Evolutionary conservation across 2,797 vertebrate species (phyloP).

Genomic region (Limosa lapponica): DNA sequence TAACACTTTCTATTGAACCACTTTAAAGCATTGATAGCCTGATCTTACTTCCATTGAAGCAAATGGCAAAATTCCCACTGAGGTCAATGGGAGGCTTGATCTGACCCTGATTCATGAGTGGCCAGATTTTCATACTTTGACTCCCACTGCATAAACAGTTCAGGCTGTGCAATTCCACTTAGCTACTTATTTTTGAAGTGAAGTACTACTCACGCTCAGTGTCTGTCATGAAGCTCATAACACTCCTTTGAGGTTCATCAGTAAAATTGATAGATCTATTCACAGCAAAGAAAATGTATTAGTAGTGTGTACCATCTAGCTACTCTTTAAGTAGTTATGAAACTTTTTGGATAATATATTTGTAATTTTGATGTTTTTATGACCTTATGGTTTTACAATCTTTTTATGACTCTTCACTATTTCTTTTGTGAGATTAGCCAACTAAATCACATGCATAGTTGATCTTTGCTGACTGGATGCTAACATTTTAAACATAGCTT

Average conservation of each 20-base stretch:
- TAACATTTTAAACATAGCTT: not conserved
- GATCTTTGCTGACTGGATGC: not conserved
- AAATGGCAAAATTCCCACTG: slow-evolving; percentile 23
- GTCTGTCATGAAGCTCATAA: not conserved
- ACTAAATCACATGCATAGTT: not conserved
- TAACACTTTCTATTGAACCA: not conserved
- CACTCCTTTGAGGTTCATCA: not conserved
- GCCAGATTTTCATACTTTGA: not conserved
- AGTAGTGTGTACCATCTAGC: not conserved
- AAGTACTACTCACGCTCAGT: not conserved
- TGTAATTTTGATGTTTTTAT: not conserved
- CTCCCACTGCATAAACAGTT: not conserved
- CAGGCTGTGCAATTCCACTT: not conserved
- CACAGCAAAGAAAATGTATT: not conserved
- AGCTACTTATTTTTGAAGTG: not conserved
- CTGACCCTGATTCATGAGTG: slow-evolving; percentile 15
- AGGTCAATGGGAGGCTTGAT: not conserved
- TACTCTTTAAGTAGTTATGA: not conserved
- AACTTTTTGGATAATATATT: not conserved
- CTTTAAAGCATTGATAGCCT: not conserved
- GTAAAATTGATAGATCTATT: not conserved
- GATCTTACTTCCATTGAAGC: not conserved
- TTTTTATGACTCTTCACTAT: not conserved
- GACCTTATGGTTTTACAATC: not conserved
- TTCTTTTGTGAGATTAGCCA: not conserved